Evolutionary conservation across 2,888 invertebrate genomes (phyloP), one percentile per base, ranked within the genome.

Genomic region (Pyrrhosoma nymphula): DNA sequence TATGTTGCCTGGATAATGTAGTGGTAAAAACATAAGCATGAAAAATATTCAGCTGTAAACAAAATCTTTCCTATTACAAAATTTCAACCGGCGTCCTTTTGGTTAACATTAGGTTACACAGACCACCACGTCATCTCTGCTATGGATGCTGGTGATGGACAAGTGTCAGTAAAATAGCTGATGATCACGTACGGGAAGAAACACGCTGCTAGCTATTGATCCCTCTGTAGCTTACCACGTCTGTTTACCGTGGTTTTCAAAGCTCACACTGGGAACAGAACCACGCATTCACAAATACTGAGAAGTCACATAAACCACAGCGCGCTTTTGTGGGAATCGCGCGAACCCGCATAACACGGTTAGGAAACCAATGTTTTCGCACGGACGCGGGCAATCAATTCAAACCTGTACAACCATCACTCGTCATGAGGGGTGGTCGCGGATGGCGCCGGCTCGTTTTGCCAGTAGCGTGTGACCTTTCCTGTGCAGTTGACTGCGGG

Each of bases 351-450:
- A 35, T 82, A 82, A 82, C 82, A 35, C 35, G n/a, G 35, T 82
- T 82, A 35, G 82, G n/a, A 82, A 82, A 82, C 82, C 82, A 82
- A 35, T 82, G 82, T 82, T 82, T 82, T 82, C 82, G 30, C 82
- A 82, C 82, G 82, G 35, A 10, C 12, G 82, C 30, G 35, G 14
- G 82, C 30, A 35, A 35, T 23, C 82, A 26, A 35, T 82, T 82
- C 35, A 35, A 35, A 12, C 10, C 26, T 35, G n/a, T n/a, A 35
- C 82, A n/a, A 35, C 82, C 82, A 30, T 18, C 82, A 35, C 14
- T 82, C 35, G 82, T 82, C 82, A 35, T 14, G 82, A 82, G 82
- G 35, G 12, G 82, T 82, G 35, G 10, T n/a, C 82, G 14, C 82
- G 35, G 82, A 16, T 35, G 8, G 82, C 12, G 3, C 16, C 69